Percentiles rank a stretch among this genome's conserved stretches.
phyloP scores from a whole-genome alignment of 2,113 vertebrate species.

The Malurus elegans region DNA sequence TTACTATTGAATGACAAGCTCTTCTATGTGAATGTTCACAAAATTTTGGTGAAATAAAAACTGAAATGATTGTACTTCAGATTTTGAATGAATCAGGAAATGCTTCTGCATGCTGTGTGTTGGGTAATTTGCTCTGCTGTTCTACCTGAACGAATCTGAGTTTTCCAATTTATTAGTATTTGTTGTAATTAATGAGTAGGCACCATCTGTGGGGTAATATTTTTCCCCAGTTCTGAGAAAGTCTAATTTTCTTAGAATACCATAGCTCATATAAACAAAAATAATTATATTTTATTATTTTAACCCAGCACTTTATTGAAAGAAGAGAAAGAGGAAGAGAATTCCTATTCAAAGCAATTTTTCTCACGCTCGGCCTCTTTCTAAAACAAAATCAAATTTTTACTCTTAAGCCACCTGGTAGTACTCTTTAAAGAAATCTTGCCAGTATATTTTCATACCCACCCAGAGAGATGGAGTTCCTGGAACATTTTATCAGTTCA shows the following conservation, averaged over 20 bases:
- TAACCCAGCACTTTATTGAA: neutral
- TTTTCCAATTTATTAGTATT: neutral
- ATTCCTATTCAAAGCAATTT: neutral
- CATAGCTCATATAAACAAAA: neutral
- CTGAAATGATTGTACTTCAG: neutral
- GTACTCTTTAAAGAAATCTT: neutral
- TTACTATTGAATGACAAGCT: neutral
- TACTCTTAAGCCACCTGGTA: neutral
- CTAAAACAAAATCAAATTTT: neutral
- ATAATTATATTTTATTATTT: neutral
- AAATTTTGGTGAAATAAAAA: neutral
- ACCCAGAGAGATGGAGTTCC: neutral
- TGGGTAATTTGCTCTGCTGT: neutral
- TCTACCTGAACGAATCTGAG: neutral
- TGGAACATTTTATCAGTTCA: neutral
- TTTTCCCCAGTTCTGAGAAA: neutral
- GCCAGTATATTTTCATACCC: neutral
- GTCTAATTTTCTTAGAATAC: neutral
- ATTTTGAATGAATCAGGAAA: neutral
- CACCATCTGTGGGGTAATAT: neutral
- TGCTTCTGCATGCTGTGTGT: neutral
- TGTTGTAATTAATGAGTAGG: neutral
- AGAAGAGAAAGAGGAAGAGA: neutral
- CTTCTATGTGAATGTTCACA: neutral
- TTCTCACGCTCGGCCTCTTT: neutral